phyloP scores from a whole-genome alignment of 2,113 vertebrate species.

The Loxodonta africana region DNA sequence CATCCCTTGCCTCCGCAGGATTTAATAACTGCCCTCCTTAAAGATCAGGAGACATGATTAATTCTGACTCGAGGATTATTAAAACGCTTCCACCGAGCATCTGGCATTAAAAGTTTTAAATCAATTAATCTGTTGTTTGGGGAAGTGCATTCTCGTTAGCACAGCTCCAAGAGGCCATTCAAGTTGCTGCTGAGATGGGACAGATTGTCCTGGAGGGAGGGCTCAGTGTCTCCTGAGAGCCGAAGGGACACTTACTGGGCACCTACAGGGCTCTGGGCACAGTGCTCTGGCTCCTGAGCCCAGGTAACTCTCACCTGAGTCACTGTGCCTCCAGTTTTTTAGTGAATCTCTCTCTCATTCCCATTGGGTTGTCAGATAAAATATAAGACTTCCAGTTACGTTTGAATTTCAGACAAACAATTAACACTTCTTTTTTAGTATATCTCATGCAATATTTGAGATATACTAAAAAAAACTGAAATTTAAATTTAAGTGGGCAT shows the following conservation, averaged over 20 bases:
- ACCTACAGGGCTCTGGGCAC: neutral
- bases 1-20: slow-evolving; percentile 66
- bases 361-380: neutral
- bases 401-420: slow-evolving; percentile 15
- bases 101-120: slow-evolving; percentile 86
- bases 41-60: slow-evolving; percentile 86
- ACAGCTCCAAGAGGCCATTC: slow-evolving; percentile 65
- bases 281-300: neutral
- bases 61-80: slow-evolving; percentile 85
- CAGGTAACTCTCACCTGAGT: neutral
- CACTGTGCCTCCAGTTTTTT: neutral
- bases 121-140: slow-evolving; percentile 84
- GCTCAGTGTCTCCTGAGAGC: neutral
- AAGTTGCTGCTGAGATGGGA: slow-evolving; percentile 34
- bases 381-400: neutral
- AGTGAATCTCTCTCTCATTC: neutral
- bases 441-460: slow-evolving; percentile 17
- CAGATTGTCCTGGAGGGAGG: neutral
- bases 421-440: neutral
- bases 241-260: neutral
- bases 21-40: slow-evolving; percentile 85
- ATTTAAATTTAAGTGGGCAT: slow-evolving; percentile 1
- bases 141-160: slow-evolving; percentile 69
- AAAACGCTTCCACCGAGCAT: slow-evolving; percentile 82
- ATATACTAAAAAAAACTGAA: slow-evolving; percentile 27